phyloP scores from a whole-genome alignment of 2,113 vertebrate species.

The Lampris megalopsis region DNA sequence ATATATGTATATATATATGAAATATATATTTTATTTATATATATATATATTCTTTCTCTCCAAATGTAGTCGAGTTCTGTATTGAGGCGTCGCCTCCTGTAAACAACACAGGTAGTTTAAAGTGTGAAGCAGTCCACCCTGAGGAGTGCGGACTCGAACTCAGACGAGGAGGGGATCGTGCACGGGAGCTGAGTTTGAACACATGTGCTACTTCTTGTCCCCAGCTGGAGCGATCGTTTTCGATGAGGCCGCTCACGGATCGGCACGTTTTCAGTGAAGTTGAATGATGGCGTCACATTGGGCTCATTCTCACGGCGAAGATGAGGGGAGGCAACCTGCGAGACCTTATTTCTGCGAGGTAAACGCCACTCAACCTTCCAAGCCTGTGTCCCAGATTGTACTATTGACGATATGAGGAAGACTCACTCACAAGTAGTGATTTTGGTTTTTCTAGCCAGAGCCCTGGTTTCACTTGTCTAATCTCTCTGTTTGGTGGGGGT shows the following conservation, averaged over 20 bases:
- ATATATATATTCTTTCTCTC: too few relatives aligned
- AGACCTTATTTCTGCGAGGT: slow-evolving; percentile 86
- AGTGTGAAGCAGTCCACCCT: too few relatives aligned
- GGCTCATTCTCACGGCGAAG: slow-evolving; percentile 84
- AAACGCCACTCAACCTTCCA: slow-evolving; percentile 40
- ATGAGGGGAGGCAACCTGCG: slow-evolving; percentile 81
- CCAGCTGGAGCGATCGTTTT: slow-evolving; percentile 59
- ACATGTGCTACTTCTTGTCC: slow-evolving; percentile 32
- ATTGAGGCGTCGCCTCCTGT: too few relatives aligned
- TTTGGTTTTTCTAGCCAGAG: slow-evolving; percentile 1
- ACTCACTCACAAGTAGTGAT: slow-evolving; percentile 1
- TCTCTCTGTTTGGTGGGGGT: slow-evolving; percentile 28
- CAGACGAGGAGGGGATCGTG: slow-evolving; percentile 44
- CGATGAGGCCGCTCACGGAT: slow-evolving; percentile 85
- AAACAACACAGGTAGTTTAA: too few relatives aligned
- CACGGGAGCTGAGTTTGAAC: slow-evolving; percentile 33
- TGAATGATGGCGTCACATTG: slow-evolving; percentile 94
- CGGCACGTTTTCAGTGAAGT: slow-evolving; percentile 82
- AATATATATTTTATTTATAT: too few relatives aligned
- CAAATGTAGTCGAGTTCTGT: too few relatives aligned
- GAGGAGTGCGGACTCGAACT: slow-evolving; percentile 32
- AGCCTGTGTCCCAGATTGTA: neutral
- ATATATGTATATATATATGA: too few relatives aligned
- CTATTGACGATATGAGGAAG: neutral
- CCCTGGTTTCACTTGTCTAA: slow-evolving; percentile 17